A percentile compares a stretch with the other conserved stretches of the same genome.
Evolutionary conservation across 2,113 vertebrate genomes (phyloP).

Genomic region (Aepyceros melampus): DNA sequence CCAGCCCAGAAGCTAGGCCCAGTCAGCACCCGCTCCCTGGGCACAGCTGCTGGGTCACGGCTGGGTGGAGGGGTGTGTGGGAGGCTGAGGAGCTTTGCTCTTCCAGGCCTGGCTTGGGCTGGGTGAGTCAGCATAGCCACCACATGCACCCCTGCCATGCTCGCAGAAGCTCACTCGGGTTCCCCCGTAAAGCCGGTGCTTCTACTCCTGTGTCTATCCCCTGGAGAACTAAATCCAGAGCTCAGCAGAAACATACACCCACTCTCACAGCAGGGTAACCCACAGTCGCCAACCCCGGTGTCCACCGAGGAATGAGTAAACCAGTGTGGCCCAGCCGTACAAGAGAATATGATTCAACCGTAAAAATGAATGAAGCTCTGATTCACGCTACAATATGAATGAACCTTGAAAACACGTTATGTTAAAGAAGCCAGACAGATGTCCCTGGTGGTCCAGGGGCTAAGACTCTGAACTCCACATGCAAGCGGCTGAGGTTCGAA

Average conservation of each 20-base stretch:
- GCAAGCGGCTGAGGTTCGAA: neutral
- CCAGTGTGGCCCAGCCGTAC: neutral
- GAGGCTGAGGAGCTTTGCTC: neutral
- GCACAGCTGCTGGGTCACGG: neutral
- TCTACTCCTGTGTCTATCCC: neutral
- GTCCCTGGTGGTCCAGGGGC: neutral
- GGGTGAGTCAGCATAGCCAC: accelerated
- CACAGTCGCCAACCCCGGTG: neutral
- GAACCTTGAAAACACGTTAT: neutral
- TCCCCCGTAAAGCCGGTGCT: neutral
- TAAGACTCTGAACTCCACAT: neutral
- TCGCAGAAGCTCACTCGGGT: neutral
- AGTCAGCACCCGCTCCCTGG: neutral
- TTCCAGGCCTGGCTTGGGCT: neutral
- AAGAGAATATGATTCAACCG: neutral
- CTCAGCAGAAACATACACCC: too few species aligned
- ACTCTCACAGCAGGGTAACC: neutral
- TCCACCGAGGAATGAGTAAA: neutral
- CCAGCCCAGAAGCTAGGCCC: neutral
- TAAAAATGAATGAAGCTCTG: neutral
- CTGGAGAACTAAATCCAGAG: too few species aligned
- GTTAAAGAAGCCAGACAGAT: neutral
- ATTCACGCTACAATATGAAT: accelerated
- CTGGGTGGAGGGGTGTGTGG: neutral
- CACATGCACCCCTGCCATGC: neutral